A percentile compares a stretch with the other conserved stretches of the same genome.
Evolutionary conservation across 2,888 invertebrate species (phyloP).

Genomic region (Catonia carolina): DNA sequence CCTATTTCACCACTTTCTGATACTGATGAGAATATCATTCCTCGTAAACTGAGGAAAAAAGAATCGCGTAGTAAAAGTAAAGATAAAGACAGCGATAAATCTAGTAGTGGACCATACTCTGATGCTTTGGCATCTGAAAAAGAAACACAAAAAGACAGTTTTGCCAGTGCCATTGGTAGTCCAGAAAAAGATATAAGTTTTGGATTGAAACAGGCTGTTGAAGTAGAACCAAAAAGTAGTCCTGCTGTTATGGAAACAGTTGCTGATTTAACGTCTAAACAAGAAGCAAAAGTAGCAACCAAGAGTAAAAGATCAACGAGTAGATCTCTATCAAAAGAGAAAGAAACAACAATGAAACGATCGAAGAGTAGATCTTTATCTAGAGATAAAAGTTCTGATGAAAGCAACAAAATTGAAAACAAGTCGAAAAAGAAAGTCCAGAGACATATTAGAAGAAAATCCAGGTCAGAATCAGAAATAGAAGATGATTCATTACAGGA

Average conservation of each 20-base stretch:
- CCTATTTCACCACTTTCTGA: conserved; percentile 21
- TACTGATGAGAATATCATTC: conserved; percentile 31
- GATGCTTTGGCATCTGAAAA: conserved; percentile 25
- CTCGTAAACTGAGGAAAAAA: conserved; percentile 49
- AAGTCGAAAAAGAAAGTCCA: neutral
- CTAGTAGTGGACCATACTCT: conserved; percentile 35
- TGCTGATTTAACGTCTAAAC: neutral
- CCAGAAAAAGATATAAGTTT: neutral
- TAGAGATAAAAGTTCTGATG: conserved; percentile 6
- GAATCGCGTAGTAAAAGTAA: conserved; percentile 33
- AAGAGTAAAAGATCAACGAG: conserved; percentile 22
- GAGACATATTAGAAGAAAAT: conserved; percentile 7
- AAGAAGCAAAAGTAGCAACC: conserved; percentile 3
- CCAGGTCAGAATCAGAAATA: conserved; percentile 30
- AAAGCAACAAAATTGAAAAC: conserved; percentile 6
- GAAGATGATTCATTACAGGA: conserved; percentile 36
- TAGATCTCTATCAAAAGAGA: conserved; percentile 9
- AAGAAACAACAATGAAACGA: neutral
- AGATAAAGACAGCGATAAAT: conserved; percentile 33
- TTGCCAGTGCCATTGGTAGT: conserved; percentile 13
- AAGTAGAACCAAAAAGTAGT: conserved; percentile 5
- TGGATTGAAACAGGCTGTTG: neutral
- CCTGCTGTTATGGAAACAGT: neutral
- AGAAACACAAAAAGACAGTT: conserved; percentile 25
- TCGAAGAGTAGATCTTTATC: neutral